A percentile compares a stretch with the other conserved stretches of the same genome.
These are phyloP conservation scores for Okamejei kenojei DNA, from an alignment of 2,797 vertebrate genomes.

Conservation along the genomic window DNA sequence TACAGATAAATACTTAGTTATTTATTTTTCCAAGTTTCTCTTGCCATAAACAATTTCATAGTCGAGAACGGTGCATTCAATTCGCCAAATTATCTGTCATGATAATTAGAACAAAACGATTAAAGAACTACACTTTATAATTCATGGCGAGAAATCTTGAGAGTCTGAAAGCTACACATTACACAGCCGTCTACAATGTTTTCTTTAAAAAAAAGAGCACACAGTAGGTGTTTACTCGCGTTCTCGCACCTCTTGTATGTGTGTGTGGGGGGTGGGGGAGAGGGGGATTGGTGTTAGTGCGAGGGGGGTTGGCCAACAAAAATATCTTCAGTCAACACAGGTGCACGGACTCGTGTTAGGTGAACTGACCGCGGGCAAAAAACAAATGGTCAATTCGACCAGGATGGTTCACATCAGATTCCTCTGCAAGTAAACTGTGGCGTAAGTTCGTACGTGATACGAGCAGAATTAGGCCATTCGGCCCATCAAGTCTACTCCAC, in stretches of 20 bases:
- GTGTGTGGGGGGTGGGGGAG: neutral
- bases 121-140: neutral
- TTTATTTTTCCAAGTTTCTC: neutral
- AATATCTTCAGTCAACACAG: conserved; percentile 55
- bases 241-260: neutral
- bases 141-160: neutral
- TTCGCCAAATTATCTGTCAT: neutral
- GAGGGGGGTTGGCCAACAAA: conserved; percentile 34
- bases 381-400: neutral
- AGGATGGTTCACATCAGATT: neutral
- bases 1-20: neutral
- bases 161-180: neutral
- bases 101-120: neutral
- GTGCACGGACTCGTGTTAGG: conserved; percentile 43
- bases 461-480: no score
- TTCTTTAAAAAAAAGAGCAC: neutral
- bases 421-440: no score
- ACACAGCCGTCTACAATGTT: neutral
- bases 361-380: neutral
- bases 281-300: neutral
- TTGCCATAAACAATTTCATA: neutral
- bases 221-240: conserved; percentile 19
- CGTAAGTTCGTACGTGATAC: no score
- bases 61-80: neutral
- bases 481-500: no score